These are phyloP conservation scores for Frankliniella intonsa DNA, from an alignment of 2,888 invertebrate genomes.

Conservation along the genomic window DNA sequence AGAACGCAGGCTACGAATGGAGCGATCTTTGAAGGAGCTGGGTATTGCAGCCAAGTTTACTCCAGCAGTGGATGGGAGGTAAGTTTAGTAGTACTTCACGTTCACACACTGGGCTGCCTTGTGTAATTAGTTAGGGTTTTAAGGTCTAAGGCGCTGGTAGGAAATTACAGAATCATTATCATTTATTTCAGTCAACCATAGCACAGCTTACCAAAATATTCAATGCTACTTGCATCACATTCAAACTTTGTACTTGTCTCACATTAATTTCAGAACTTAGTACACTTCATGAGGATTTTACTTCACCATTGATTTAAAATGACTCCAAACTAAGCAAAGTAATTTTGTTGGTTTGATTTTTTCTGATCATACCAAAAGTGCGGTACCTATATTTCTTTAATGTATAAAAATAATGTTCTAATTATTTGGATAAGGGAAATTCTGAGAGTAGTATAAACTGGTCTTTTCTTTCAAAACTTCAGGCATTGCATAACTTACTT, in stretches of 20 bases:
- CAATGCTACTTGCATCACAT: background rate
- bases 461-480: no score
- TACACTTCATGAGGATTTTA: no score
- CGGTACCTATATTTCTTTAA: background rate
- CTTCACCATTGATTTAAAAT: no score
- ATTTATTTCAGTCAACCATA: conserved; percentile 13
- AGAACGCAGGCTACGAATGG: conserved; percentile 76
- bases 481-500: no score
- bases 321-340: no score
- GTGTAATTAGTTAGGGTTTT: background rate
- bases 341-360: no score
- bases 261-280: conserved; percentile 14
- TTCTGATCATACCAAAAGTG: background rate
- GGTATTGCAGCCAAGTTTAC: conserved; percentile 71
- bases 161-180: background rate
- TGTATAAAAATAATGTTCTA: background rate
- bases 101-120: background rate
- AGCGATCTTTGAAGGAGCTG: conserved; percentile 68
- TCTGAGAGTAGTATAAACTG: no score
- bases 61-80: conserved; percentile 89
- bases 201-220: background rate
- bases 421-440: no score
- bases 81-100: conserved; percentile 43
- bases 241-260: conserved; percentile 4
- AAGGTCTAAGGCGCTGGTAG: no score